Base-by-base conservation (phyloP, 2,888 invertebrate species). In the Patella ulyssiponensis region DNA sequence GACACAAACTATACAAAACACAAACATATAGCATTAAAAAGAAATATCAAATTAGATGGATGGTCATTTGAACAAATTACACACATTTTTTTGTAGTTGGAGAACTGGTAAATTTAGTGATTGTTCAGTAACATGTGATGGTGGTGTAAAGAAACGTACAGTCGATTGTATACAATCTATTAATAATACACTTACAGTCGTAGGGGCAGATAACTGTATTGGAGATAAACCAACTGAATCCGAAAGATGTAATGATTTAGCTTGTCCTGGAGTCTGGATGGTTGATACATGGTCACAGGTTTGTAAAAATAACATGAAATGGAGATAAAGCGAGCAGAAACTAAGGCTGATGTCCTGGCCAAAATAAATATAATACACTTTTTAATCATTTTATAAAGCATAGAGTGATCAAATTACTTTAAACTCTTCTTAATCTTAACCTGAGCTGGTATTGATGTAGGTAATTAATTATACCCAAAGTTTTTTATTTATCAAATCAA, bases 71-170 rank as follows among this genome's bases (percentile, higher is more conserved):
- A 44, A 44, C 9, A 69, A 53, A 54, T 20, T 15, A 23, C 54
- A 23, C 53, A 3, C 11, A 12, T 33, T 73, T 70, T 64, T 3
- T 75, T 75, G 7, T 69, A 88, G 88, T 17, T 88, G 87, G 87
- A 58, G 79, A 14, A 69, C 81, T 1, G 80, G 81, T 3, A 71
- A 75, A 2, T 88, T 85, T 84, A 76, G 81, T 33, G 51, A 74
- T 11, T 88, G 88, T 74, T 83, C 84, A 69, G 82, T 80, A 69
- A 74, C 84, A 0, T 88, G 88, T 80, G 86, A 86, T 1, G 84
- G 85, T 0, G 88, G 88, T 0, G 56, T 58, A 0, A 77, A 78
- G 70, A 77, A 72, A 0, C 74, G 85, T 20, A 15, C 27, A 14
- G 80, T 84, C 15, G 70, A 77, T 64, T 85, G 86, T 78, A 81